These are phyloP conservation scores for Prosopocoilus inquinatus DNA, from an alignment of 2,888 invertebrate genomes.

Conservation along the genomic window DNA sequence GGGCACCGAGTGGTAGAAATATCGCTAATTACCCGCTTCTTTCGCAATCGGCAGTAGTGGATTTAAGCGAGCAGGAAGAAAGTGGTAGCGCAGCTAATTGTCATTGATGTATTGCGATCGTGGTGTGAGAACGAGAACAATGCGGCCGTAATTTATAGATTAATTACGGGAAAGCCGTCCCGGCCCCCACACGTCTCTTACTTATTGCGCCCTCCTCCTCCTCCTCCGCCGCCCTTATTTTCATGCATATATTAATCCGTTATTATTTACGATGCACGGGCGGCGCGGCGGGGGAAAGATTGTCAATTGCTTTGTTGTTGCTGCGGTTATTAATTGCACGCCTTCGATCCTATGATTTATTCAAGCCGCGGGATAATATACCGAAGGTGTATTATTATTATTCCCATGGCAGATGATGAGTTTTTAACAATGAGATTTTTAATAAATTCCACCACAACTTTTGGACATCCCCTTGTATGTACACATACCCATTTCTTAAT, in stretches of 20 bases:
- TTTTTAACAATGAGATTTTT: too few species aligned
- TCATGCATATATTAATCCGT: slow-evolving; percentile 14
- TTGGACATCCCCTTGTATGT: too few species aligned
- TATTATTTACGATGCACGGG: slow-evolving; percentile 15
- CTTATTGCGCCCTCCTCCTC: neutral
- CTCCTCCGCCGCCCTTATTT: slow-evolving; percentile 8
- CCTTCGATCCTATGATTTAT: too few species aligned
- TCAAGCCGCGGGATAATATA: too few species aligned
- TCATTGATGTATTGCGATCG: slow-evolving; percentile 32
- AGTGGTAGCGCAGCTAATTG: slow-evolving; percentile 31
- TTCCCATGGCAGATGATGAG: too few species aligned
- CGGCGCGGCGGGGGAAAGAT: slow-evolving; percentile 6
- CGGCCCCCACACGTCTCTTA: slow-evolving; percentile 2
- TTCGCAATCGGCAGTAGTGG: slow-evolving; percentile 28
- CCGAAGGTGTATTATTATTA: too few species aligned
- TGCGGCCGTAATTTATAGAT: slow-evolving; percentile 31
- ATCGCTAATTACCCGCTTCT: slow-evolving; percentile 30
- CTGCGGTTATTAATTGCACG: slow-evolving; percentile 43
- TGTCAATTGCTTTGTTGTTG: slow-evolving; percentile 42
- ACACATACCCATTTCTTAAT: too few species aligned
- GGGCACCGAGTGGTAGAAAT: slow-evolving; percentile 27
- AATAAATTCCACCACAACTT: too few species aligned
- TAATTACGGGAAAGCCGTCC: slow-evolving; percentile 28
- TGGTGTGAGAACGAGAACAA: slow-evolving; percentile 33
- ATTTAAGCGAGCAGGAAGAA: slow-evolving; percentile 29